These are phyloP conservation scores for Moxostoma hubbsi DNA, from an alignment of 2,797 vertebrate species.

Conservation along the genomic window DNA sequence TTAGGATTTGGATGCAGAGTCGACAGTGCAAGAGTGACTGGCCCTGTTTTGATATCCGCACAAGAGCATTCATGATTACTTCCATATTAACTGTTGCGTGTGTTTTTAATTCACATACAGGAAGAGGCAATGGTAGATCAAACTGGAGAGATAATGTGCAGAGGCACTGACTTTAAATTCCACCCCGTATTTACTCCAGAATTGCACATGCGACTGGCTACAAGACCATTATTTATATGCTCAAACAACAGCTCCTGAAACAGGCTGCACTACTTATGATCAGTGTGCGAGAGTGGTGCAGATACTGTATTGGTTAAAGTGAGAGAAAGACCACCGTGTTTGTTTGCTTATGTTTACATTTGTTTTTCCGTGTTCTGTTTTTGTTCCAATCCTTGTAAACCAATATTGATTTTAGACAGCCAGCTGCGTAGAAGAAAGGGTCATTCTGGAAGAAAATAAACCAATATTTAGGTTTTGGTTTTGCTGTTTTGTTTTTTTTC, in stretches of 20 bases:
- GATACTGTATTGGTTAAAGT: slow-evolving; percentile 22
- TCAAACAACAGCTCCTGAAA: slow-evolving; percentile 21
- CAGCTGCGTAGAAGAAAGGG: slow-evolving; percentile 53
- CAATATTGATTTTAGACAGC: slow-evolving; percentile 59
- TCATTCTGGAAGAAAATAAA: slow-evolving; percentile 50
- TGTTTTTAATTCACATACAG: slow-evolving; percentile 61
- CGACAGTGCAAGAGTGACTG: slow-evolving; percentile 56
- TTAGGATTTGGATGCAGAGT: slow-evolving; percentile 68
- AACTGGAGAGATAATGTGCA: slow-evolving; percentile 54
- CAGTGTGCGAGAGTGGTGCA: neutral
- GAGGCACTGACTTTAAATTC: slow-evolving; percentile 46
- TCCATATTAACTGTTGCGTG: slow-evolving; percentile 63
- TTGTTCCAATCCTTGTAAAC: slow-evolving; percentile 43
- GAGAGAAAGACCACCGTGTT: slow-evolving; percentile 34
- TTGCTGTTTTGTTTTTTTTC: slow-evolving; percentile 24
- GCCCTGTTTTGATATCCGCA: slow-evolving; percentile 67
- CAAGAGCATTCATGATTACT: slow-evolving; percentile 66
- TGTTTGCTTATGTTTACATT: slow-evolving; percentile 35
- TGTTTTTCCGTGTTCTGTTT: neutral
- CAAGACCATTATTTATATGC: slow-evolving; percentile 44
- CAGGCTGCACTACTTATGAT: neutral
- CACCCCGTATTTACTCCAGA: slow-evolving; percentile 22
- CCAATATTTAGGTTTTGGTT: slow-evolving; percentile 55
- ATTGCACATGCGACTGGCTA: slow-evolving; percentile 22
- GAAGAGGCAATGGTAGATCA: slow-evolving; percentile 54